These are phyloP conservation scores for Muscicapa comitata DNA, from an alignment of 2,797 vertebrate genomes.

Conservation along the genomic window DNA sequence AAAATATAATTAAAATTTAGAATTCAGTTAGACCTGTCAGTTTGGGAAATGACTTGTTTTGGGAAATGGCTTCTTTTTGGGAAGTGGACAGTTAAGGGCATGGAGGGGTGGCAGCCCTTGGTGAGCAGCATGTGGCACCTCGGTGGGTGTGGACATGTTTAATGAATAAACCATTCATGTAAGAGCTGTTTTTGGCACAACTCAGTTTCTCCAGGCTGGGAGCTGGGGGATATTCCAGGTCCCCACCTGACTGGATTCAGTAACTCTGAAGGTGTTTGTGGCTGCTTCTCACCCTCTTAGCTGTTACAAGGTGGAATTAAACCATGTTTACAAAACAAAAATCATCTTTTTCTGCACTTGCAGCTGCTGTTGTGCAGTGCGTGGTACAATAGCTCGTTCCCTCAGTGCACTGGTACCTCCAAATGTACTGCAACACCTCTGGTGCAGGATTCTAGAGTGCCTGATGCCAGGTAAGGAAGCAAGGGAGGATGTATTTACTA, in stretches of 20 bases:
- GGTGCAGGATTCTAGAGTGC: neutral
- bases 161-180: fast-evolving
- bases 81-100: neutral
- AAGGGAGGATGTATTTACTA: neutral
- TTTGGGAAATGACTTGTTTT: neutral
- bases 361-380: neutral
- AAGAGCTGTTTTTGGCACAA: fast-evolving
- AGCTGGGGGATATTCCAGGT: neutral
- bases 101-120: neutral
- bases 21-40: neutral
- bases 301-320: neutral
- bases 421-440: neutral
- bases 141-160: fast-evolving
- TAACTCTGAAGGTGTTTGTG: neutral
- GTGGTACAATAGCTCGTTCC: neutral
- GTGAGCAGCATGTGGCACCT: neutral
- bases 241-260: fast-evolving
- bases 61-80: neutral
- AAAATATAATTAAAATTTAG: slow-evolving; percentile 53
- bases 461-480: neutral
- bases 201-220: neutral
- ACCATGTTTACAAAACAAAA: neutral
- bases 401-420: neutral
- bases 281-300: neutral
- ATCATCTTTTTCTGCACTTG: neutral